phyloP scores from a whole-genome alignment of 2,797 vertebrate genomes.

The Sciurus carolinensis region DNA sequence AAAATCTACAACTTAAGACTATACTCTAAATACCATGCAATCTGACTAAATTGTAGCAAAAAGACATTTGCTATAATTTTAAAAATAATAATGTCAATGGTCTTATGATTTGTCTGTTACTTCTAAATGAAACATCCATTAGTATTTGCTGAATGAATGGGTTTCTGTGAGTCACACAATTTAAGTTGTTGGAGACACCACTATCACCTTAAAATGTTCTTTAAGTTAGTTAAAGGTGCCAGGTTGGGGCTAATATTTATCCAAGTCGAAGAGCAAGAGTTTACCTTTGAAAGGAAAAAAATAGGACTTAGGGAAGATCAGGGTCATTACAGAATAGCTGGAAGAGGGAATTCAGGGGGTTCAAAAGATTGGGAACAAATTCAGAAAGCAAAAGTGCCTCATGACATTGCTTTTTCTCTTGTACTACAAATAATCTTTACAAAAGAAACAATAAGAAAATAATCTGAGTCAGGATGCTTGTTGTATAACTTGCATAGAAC shows the following conservation, averaged over 20 bases:
- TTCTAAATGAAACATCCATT: slow-evolving; percentile 52
- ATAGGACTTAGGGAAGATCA: not conserved
- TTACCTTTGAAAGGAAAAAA: slow-evolving; percentile 52
- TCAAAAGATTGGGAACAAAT: slow-evolving; percentile 16
- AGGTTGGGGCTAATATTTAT: slow-evolving; percentile 33
- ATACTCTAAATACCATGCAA: slow-evolving; percentile 17
- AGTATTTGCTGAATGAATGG: slow-evolving; percentile 45
- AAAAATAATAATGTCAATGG: slow-evolving; percentile 58
- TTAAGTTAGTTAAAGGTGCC: slow-evolving; percentile 53
- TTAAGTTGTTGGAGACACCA: slow-evolving; percentile 23
- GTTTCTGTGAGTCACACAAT: slow-evolving; percentile 41
- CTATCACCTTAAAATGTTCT: slow-evolving; percentile 47
- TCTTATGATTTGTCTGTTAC: slow-evolving; percentile 36
- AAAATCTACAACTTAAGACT: slow-evolving; percentile 59
- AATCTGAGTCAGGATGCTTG: not conserved
- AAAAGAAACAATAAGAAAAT: not conserved
- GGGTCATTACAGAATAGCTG: slow-evolving; percentile 6
- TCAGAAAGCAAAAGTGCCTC: slow-evolving; percentile 42
- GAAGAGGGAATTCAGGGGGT: not conserved
- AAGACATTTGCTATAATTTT: slow-evolving; percentile 24
- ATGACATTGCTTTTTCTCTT: slow-evolving; percentile 33
- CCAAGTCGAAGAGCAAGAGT: slow-evolving; percentile 41
- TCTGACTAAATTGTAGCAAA: slow-evolving; percentile 54
- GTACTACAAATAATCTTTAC: slow-evolving; percentile 2
- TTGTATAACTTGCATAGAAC: not conserved